phyloP scores from a whole-genome alignment of 2,113 vertebrate species.

The Conger conger region DNA sequence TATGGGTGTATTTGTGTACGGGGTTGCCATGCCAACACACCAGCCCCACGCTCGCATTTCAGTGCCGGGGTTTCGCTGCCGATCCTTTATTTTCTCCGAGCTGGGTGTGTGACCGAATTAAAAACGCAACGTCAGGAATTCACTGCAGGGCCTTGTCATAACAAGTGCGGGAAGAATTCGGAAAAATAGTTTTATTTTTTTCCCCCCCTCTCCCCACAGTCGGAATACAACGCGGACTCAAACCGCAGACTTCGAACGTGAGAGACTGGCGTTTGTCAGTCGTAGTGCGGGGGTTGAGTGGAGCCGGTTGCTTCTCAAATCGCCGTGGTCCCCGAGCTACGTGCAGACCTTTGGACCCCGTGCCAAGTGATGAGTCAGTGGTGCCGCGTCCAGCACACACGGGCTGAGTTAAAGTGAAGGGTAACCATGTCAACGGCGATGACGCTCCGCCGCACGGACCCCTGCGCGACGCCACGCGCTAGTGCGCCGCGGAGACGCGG shows the following conservation, averaged over 20 bases:
- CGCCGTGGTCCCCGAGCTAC: background rate
- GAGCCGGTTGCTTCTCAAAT: background rate
- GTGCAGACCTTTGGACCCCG: background rate
- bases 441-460: background rate
- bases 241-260: background rate
- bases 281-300: background rate
- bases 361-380: conserved; percentile 10
- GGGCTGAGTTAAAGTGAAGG: background rate
- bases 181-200: background rate
- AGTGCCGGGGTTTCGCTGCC: conserved; percentile 52
- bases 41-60: conserved; percentile 59
- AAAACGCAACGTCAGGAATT: conserved; percentile 39
- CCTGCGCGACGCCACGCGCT: background rate
- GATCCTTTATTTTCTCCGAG: conserved; percentile 56
- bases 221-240: background rate
- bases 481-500: background rate
- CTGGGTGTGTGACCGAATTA: conserved; percentile 51
- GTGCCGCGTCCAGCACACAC: background rate
- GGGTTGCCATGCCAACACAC: conserved; percentile 77
- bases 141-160: conserved; percentile 42
- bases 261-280: background rate
- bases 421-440: background rate
- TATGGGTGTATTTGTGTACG: conserved; percentile 71
- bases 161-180: conserved; percentile 30
- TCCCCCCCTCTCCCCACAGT: too few relatives aligned